Conservation (phyloP, 23 tunicate species). For the Ascidia mentula region DNA sequence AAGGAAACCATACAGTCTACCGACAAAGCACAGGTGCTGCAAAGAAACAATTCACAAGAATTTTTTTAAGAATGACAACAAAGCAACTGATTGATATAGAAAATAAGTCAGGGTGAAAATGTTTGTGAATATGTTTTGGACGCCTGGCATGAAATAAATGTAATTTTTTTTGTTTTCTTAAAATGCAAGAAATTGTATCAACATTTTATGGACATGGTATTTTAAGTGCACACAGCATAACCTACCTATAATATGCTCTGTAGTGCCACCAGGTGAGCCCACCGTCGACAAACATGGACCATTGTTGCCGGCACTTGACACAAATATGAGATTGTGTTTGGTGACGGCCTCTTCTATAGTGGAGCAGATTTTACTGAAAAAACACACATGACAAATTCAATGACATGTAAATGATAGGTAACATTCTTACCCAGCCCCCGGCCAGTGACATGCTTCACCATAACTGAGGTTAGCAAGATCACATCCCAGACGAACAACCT, state of each 20-base stretch:
- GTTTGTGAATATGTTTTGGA: too few species aligned
- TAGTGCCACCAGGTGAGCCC: constrained; percentile 95
- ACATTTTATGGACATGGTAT: too few species aligned
- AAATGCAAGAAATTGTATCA: too few species aligned
- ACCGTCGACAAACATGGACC: constrained; percentile 95
- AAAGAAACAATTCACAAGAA: too few species aligned
- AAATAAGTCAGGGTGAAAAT: too few species aligned
- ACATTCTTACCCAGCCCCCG: constrained; percentile 60
- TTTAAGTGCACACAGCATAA: too few species aligned
- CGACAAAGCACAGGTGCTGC: too few species aligned
- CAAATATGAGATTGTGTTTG: constrained; percentile 85
- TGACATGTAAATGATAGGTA: neutral
- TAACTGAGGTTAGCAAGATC: constrained; percentile 92
- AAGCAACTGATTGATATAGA: too few species aligned
- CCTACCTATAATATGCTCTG: constrained; percentile 76
- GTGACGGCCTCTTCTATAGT: constrained; percentile 89
- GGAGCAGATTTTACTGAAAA: constrained; percentile 61
- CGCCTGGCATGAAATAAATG: too few species aligned
- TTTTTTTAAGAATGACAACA: too few species aligned
- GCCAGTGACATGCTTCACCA: constrained; percentile 97
- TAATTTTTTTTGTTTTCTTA: too few species aligned
- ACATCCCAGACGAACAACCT: constrained; percentile 52
- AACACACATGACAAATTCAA: neutral
- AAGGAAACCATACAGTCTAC: too few species aligned
- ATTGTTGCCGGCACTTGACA: constrained; percentile 95